These are phyloP conservation scores for Leuctra nigra DNA, from an alignment of 2,888 invertebrate species.

Conservation along the genomic window DNA sequence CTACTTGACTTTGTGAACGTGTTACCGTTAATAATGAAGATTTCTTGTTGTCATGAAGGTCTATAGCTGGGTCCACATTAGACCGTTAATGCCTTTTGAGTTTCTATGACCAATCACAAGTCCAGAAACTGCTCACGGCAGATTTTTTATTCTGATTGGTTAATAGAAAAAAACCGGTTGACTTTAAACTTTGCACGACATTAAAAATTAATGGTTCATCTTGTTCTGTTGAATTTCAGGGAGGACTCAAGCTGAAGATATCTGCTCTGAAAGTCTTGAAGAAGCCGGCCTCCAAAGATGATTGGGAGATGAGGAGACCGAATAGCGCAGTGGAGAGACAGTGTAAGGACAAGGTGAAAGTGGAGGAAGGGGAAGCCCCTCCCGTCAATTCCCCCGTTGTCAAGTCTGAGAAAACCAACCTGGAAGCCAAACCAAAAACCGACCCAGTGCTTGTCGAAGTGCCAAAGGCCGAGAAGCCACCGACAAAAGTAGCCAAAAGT, in stretches of 20 bases:
- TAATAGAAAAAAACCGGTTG: too few relatives aligned
- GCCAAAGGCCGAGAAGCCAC: too few relatives aligned
- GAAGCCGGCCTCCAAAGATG: not conserved
- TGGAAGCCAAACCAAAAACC: not conserved
- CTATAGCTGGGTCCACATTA: too few relatives aligned
- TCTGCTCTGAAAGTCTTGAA: slow-evolving; percentile 40
- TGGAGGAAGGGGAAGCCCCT: not conserved
- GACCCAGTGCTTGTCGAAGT: not conserved
- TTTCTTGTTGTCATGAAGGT: too few relatives aligned
- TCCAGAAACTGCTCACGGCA: too few relatives aligned
- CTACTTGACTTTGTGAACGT: too few relatives aligned
- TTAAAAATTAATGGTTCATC: too few relatives aligned
- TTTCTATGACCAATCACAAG: too few relatives aligned
- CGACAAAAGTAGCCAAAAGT: not conserved
- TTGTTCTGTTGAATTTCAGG: slow-evolving; percentile 37
- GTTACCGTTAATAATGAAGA: too few relatives aligned
- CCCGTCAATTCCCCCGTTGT: not conserved
- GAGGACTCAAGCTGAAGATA: slow-evolving; percentile 45
- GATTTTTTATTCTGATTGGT: too few relatives aligned
- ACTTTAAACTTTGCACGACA: too few relatives aligned
- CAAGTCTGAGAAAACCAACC: not conserved
- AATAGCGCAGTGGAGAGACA: slow-evolving; percentile 5
- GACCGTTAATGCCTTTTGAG: too few relatives aligned
- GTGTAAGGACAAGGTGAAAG: slow-evolving; percentile 2
- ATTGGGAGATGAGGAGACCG: slow-evolving; percentile 2